Conservation (phyloP, 2,888 invertebrate species). For the Polylopha cassiicola region DNA sequence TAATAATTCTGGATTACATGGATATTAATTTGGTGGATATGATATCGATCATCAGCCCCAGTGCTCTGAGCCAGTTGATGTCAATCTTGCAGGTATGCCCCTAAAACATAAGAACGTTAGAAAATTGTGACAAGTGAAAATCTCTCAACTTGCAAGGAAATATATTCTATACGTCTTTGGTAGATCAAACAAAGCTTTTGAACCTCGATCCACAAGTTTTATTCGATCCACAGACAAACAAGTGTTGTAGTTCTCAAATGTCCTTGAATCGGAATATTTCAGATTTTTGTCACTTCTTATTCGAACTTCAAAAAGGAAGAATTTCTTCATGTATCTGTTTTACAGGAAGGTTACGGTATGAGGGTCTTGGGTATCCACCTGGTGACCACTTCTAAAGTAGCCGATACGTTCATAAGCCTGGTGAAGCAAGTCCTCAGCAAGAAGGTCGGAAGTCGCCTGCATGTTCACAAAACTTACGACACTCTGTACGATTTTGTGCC, state of each 20-base stretch:
- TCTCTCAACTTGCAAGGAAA: too few species aligned
- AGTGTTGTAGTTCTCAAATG: too few species aligned
- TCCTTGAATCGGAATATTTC: too few species aligned
- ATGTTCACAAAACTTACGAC: slow-evolving; percentile 32
- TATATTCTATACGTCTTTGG: too few species aligned
- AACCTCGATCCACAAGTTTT: too few species aligned
- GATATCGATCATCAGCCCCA: slow-evolving; percentile 27
- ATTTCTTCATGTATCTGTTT: slow-evolving; percentile 9
- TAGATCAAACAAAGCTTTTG: too few species aligned
- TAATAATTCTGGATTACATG: slow-evolving; percentile 30
- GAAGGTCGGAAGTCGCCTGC: slow-evolving; percentile 33
- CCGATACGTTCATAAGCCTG: slow-evolving; percentile 29
- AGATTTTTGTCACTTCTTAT: too few species aligned
- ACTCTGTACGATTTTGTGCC: slow-evolving; percentile 31
- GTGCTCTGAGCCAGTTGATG: slow-evolving; percentile 28
- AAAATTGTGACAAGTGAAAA: too few species aligned
- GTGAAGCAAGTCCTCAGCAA: slow-evolving; percentile 33
- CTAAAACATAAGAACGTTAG: too few species aligned
- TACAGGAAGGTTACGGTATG: slow-evolving; percentile 35
- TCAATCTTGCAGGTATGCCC: slow-evolving; percentile 31
- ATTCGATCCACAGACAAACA: too few species aligned
- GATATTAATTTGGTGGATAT: slow-evolving; percentile 25
- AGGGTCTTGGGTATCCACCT: slow-evolving; percentile 34
- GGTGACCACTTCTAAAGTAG: slow-evolving; percentile 34
- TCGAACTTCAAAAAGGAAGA: not conserved